Evolutionary conservation across 2,797 vertebrate genomes (phyloP).

Genomic region (Vipera latastei): DNA sequence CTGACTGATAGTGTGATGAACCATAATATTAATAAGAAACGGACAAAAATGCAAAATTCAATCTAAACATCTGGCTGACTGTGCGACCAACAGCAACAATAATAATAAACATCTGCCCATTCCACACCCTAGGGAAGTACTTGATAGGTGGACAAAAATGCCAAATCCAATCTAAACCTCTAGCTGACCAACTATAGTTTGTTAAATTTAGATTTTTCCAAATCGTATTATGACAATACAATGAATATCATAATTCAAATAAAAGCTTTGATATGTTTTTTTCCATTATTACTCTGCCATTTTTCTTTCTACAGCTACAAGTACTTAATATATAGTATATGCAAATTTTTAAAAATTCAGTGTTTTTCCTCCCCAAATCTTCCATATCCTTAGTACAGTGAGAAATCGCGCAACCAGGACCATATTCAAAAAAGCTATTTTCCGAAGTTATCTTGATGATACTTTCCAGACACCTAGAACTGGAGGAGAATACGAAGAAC

Average conservation of each 20-base stretch:
- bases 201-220: no score
- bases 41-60: background rate
- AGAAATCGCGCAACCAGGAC: slow-evolving; percentile 66
- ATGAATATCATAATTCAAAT: background rate
- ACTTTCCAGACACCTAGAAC: slow-evolving; percentile 78
- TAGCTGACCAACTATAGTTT: no score
- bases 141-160: background rate
- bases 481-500: slow-evolving; percentile 84
- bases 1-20: background rate
- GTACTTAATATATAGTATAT: background rate
- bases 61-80: background rate
- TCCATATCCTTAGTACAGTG: slow-evolving; percentile 57
- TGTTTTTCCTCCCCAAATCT: slow-evolving; percentile 5
- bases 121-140: background rate
- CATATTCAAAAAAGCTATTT: slow-evolving; percentile 84
- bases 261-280: background rate
- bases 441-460: slow-evolving; percentile 84
- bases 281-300: background rate
- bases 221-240: no score
- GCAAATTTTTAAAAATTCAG: slow-evolving; percentile 6
- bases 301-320: background rate
- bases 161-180: background rate
- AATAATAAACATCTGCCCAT: background rate
- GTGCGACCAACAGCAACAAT: background rate
- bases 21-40: background rate